Conservation (phyloP, 2,797 vertebrate genomes). For the Galaxias olidus region DNA sequence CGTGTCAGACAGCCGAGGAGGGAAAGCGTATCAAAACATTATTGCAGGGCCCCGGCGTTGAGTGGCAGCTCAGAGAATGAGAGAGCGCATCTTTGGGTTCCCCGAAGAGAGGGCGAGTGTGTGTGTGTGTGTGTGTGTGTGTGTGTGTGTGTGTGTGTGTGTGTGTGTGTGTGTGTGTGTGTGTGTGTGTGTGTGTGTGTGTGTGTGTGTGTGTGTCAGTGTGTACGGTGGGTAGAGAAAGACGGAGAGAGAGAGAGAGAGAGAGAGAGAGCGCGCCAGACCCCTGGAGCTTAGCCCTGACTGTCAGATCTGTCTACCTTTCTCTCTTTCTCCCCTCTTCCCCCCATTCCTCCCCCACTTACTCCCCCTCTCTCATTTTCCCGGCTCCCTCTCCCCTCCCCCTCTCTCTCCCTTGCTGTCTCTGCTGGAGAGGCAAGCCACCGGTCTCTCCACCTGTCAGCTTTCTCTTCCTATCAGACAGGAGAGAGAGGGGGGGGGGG, state of each 20-base stretch:
- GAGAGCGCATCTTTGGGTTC: constrained; percentile 17
- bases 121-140: no score
- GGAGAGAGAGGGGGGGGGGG: no score
- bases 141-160: background rate
- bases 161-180: background rate
- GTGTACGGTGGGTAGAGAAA: background rate
- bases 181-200: no score
- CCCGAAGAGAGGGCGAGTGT: constrained; percentile 11
- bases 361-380: no score
- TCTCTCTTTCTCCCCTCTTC: no score
- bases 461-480: constrained; percentile 15
- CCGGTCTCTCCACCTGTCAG: constrained; percentile 5
- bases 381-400: no score
- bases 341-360: no score
- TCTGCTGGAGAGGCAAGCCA: background rate
- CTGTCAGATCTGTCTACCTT: constrained; percentile 4
- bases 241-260: background rate
- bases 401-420: background rate
- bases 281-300: background rate
- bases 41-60: constrained; percentile 19
- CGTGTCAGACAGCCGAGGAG: constrained; percentile 26
- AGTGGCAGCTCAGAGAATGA: constrained; percentile 35
- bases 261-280: background rate
- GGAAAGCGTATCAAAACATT: constrained; percentile 48
- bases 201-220: background rate